Evolutionary conservation across 2,888 invertebrate genomes (phyloP).

Genomic region (Cantharis rufa): DNA sequence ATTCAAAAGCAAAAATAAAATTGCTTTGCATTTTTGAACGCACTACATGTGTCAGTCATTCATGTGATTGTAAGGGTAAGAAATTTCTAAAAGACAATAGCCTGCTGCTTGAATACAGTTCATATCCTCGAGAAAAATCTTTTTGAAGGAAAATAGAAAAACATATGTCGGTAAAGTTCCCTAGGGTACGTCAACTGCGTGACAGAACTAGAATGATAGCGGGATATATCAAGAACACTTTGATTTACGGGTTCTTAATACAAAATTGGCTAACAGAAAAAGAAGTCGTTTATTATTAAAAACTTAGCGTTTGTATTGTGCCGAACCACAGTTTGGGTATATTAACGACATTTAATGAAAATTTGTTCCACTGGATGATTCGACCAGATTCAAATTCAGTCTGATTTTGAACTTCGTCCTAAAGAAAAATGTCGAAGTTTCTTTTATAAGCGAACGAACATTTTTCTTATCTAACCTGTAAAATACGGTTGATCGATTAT

Average conservation of each 20-base stretch:
- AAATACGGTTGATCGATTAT: background rate
- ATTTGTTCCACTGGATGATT: background rate
- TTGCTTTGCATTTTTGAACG: background rate
- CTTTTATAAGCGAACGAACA: background rate
- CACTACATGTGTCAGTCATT: background rate
- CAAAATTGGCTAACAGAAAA: background rate
- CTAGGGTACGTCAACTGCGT: conserved; percentile 8
- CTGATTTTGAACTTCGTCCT: background rate
- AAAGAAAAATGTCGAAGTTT: background rate
- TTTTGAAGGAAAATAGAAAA: conserved; percentile 3
- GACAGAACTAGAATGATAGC: conserved; percentile 10
- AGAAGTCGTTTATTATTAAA: background rate
- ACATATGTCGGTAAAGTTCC: conserved; percentile 5
- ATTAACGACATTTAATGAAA: background rate
- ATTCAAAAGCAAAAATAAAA: background rate
- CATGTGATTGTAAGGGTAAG: background rate
- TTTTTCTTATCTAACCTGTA: background rate
- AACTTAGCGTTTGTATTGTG: background rate
- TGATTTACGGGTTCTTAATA: conserved; percentile 9
- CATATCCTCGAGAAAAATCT: background rate
- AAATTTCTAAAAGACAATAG: background rate
- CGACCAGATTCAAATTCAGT: background rate
- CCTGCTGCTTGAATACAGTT: background rate
- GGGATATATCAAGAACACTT: conserved; percentile 2
- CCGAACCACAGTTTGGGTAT: background rate